Evolutionary conservation across 2,797 vertebrate species (phyloP).

Genomic region (Tolypeutes matacus): DNA sequence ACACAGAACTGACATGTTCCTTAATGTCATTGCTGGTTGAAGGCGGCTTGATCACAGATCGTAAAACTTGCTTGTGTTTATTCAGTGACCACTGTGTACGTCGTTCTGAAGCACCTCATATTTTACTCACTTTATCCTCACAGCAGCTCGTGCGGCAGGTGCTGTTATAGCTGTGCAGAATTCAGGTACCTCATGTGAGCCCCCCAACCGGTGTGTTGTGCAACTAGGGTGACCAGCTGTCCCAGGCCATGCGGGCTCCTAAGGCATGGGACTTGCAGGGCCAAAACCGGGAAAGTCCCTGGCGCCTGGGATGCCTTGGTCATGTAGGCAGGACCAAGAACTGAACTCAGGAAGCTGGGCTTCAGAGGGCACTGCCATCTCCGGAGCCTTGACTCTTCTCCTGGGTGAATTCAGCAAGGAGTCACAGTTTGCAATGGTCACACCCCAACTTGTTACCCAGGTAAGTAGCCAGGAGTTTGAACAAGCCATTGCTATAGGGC

Average conservation of each 20-base stretch:
- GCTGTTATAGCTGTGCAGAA: not conserved
- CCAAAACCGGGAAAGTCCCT: not conserved
- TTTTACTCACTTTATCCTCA: not conserved
- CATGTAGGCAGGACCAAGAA: not conserved
- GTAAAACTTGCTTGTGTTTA: not conserved
- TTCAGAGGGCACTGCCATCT: not conserved
- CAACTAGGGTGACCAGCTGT: not conserved
- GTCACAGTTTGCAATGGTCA: not conserved
- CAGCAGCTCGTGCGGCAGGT: not conserved
- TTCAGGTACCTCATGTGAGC: not conserved
- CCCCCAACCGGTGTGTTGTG: not conserved
- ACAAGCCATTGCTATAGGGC: constrained; percentile 35
- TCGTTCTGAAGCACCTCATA: not conserved
- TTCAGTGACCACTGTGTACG: not conserved
- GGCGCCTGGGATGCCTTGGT: not conserved
- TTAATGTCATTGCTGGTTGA: not conserved
- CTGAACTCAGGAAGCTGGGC: not conserved
- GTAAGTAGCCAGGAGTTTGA: not conserved
- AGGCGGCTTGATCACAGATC: not conserved
- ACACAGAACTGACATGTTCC: not conserved
- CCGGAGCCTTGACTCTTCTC: not conserved
- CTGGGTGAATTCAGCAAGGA: not conserved
- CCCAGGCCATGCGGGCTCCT: not conserved
- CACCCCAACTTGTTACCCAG: not conserved
- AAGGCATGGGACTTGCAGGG: not conserved